Evolutionary conservation across 2,797 vertebrate genomes (phyloP).

Genomic region (Esox masquinongy): DNA sequence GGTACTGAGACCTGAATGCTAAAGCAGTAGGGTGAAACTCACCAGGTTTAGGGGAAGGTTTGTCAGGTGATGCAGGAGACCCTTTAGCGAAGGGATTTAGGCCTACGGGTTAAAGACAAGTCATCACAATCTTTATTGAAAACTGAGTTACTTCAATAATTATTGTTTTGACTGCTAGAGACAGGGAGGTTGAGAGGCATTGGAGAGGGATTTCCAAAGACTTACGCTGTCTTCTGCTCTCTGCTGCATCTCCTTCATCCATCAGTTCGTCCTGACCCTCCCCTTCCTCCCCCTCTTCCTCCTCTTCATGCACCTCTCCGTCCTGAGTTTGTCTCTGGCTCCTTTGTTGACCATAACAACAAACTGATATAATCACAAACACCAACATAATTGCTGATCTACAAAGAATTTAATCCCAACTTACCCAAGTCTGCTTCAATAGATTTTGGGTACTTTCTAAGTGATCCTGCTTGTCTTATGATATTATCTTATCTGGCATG

Average conservation of each 20-base stretch:
- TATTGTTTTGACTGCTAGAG: neutral
- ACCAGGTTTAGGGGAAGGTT: slow-evolving; percentile 72
- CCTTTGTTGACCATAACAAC: slow-evolving; percentile 26
- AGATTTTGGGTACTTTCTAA: neutral
- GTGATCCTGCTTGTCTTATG: neutral
- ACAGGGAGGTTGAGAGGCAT: neutral
- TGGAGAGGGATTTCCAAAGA: neutral
- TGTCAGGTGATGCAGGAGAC: slow-evolving; percentile 60
- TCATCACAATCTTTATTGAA: neutral
- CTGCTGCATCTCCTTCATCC: slow-evolving; percentile 64
- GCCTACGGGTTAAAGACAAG: slow-evolving; percentile 60
- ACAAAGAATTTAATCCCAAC: neutral
- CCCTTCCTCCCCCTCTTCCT: slow-evolving; percentile 59
- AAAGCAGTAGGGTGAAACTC: slow-evolving; percentile 46
- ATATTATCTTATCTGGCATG: too few species aligned
- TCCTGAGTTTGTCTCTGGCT: slow-evolving; percentile 36
- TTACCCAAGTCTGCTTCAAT: neutral
- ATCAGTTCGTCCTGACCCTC: slow-evolving; percentile 54
- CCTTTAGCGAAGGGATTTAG: slow-evolving; percentile 77
- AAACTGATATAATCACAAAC: neutral
- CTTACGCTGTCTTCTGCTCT: slow-evolving; percentile 72
- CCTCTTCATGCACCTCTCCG: slow-evolving; percentile 25
- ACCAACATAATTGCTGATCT: neutral
- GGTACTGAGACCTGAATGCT: neutral
- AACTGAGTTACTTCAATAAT: neutral